Base-by-base conservation (phyloP, 2,888 invertebrate species). In the Protonemura montana region DNA sequence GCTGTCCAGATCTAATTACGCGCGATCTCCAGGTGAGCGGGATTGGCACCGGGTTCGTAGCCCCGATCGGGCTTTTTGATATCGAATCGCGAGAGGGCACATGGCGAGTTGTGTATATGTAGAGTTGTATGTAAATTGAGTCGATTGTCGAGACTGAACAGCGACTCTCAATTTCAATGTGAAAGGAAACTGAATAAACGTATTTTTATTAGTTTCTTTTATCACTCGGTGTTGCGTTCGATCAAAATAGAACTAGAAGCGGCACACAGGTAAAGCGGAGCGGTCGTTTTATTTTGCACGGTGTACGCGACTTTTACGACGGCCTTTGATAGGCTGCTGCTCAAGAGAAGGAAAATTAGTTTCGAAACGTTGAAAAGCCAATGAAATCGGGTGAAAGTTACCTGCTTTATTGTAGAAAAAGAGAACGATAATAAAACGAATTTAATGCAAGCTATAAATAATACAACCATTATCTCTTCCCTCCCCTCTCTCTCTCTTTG, bases 391-490 rank as follows among this genome's bases (percentile, higher is more conserved):
- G 59, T 59, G 59, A 59, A 59, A 59, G 59, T 59, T 59, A 10
- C 16, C 59, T 59, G 35, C 35, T 35, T 35, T 35, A 35, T 21
- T 59, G 59, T 59, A 16, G 59, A 59, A 59, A n/a, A 59, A 10
- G 59, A 35, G 13, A 59, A 59, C 59, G 59, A 35, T 21, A 59
- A 59, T 59, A 21, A 59, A 59, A 59, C 59, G 21, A 59, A 59
- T 59, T 59, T 59, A 59, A 59, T 59, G 59, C 59, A 13, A 59
- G 16, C 6, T 59, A 78, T 78, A 78, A 27, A 78, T 78, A n/a
- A n/a, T 78, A 78, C 78, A 78, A 78, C 27, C 78, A 78, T 78
- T 78, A 78, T 28, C 26, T 59, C 59, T n/a, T n/a, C n/a, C n/a
- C n/a, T n/a, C n/a, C n/a, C n/a, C n/a, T n/a, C n/a, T n/a, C n/a